phyloP scores from a whole-genome alignment of 2,797 vertebrate genomes.

The Luscinia luscinia region DNA sequence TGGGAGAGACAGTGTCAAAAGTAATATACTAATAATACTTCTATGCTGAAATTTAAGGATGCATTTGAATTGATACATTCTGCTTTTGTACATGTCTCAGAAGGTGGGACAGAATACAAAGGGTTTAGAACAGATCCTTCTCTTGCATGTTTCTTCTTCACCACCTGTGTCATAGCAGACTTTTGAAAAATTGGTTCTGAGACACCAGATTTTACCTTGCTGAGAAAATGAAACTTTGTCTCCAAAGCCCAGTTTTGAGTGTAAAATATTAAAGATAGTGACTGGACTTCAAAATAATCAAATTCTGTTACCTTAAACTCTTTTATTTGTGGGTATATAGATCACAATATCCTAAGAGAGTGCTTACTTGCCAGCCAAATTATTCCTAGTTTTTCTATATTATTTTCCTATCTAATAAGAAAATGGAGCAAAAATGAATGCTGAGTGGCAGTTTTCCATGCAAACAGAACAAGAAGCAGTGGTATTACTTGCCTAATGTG shows the following conservation, averaged over 20 bases:
- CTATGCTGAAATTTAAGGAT: background rate
- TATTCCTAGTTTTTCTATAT: background rate
- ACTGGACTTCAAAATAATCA: background rate
- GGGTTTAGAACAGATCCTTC: background rate
- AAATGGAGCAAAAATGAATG: background rate
- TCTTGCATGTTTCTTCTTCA: background rate
- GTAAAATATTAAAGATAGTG: background rate
- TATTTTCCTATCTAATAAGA: background rate
- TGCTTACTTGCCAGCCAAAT: background rate
- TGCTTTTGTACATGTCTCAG: background rate
- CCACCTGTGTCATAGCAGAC: background rate
- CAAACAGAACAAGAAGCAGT: background rate
- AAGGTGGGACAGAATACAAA: background rate
- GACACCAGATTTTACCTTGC: background rate
- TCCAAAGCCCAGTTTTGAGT: background rate
- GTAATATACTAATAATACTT: background rate
- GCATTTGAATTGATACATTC: background rate
- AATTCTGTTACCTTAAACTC: background rate
- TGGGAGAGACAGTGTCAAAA: background rate
- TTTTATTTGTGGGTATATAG: background rate
- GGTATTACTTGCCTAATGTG: background rate
- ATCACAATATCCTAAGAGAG: background rate
- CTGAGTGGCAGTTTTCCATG: background rate
- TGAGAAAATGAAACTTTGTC: background rate
- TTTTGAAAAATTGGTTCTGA: background rate